These are phyloP conservation scores for Hippoglossus stenolepis DNA, from an alignment of 2,113 vertebrate species.

Conservation along the genomic window DNA sequence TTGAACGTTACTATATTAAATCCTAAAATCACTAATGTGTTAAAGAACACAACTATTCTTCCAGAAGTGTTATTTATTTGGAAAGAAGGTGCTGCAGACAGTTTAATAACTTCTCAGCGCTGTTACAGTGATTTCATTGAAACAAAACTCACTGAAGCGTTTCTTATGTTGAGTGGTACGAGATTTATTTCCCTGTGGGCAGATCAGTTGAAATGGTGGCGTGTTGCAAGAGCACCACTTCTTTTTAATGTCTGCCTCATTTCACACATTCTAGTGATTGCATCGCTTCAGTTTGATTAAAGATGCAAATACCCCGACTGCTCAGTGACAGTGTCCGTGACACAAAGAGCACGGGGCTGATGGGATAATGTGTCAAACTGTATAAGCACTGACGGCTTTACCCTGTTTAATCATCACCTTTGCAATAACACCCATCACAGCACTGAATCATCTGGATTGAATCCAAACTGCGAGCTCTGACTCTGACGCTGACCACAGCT, in stretches of 20 bases:
- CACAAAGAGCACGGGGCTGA: background rate
- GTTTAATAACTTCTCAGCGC: no score
- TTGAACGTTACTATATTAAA: background rate
- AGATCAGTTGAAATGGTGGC: background rate
- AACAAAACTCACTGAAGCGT: background rate
- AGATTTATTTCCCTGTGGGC: background rate
- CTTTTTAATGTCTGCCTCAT: background rate
- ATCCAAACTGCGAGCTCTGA: background rate
- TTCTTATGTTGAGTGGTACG: background rate
- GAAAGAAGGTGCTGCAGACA: background rate
- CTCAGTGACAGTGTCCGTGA: background rate
- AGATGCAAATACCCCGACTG: background rate
- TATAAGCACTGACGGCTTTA: background rate
- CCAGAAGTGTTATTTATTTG: background rate
- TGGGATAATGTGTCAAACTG: background rate
- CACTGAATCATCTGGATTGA: slow-evolving; percentile 10
- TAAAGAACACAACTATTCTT: no score
- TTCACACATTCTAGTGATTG: background rate
- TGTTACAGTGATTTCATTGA: background rate
- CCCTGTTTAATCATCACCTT: background rate
- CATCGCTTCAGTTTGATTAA: background rate
- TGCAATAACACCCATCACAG: background rate
- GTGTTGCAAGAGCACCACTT: slow-evolving; percentile 6
- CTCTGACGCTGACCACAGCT: slow-evolving; percentile 33
- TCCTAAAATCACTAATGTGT: background rate